Evolutionary conservation across 1,140 invertebrate species (phyloP).

Genomic region (Leptinotarsa defecta): DNA sequence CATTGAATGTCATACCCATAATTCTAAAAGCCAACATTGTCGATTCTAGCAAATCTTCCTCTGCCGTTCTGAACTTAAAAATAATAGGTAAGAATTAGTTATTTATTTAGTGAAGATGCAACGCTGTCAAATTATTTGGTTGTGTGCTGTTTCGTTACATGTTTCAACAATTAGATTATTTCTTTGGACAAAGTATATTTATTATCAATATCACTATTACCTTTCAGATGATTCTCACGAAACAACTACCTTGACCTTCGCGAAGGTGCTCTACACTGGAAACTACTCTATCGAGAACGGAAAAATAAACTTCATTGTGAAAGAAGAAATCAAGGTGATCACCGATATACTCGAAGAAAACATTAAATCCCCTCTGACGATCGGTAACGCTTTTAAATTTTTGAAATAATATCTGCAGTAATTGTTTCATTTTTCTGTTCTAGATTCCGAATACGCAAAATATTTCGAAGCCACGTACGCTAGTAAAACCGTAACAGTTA

Average conservation of each 20-base stretch:
- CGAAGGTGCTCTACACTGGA: not conserved
- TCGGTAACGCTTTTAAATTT: not conserved
- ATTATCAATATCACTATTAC: not conserved
- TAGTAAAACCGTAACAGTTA: conserved; percentile 2
- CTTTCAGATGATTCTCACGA: not conserved
- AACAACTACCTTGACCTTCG: not conserved
- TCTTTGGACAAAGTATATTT: too few species aligned
- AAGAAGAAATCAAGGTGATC: not conserved
- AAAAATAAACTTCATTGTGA: not conserved
- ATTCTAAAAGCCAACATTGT: not conserved
- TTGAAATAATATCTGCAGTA: not conserved
- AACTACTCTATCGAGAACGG: not conserved
- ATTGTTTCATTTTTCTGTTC: not conserved
- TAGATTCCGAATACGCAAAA: conserved; percentile 1
- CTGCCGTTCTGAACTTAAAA: conserved; percentile 6
- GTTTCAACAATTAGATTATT: too few species aligned
- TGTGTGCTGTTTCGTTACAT: too few species aligned
- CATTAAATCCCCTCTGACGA: not conserved
- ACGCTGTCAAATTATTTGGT: too few species aligned
- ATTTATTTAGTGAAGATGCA: not conserved
- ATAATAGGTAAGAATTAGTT: conserved; percentile 4
- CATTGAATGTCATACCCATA: not conserved
- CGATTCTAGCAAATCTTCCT: not conserved
- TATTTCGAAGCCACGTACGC: conserved; percentile 8
- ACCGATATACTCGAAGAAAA: not conserved